These are phyloP conservation scores for Camponotus vicinus DNA, from an alignment of 1,140 invertebrate species.

Conservation along the genomic window DNA sequence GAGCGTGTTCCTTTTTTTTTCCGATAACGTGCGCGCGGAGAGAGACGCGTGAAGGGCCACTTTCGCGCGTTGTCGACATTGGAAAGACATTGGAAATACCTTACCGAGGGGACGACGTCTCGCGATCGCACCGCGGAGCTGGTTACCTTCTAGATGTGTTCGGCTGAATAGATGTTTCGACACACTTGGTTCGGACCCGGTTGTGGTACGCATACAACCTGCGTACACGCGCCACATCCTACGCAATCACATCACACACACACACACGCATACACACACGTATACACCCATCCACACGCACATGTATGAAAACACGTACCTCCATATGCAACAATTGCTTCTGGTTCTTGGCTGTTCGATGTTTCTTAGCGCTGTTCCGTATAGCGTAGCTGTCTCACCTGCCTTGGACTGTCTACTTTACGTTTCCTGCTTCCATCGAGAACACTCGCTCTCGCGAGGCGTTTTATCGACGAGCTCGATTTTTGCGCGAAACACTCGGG, in stretches of 20 bases:
- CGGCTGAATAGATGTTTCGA: slow-evolving; percentile 76
- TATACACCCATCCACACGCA: not conserved
- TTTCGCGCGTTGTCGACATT: not conserved
- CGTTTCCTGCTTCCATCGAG: slow-evolving; percentile 58
- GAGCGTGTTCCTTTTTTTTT: not conserved
- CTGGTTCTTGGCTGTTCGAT: slow-evolving; percentile 77
- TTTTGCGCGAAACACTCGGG: slow-evolving; percentile 14
- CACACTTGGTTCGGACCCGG: slow-evolving; percentile 11
- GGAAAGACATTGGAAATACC: slow-evolving; percentile 16
- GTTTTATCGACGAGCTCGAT: slow-evolving; percentile 28
- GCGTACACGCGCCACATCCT: not conserved
- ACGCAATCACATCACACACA: not conserved
- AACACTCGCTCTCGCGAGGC: slow-evolving; percentile 41
- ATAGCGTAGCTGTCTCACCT: slow-evolving; percentile 76
- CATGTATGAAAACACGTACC: not conserved
- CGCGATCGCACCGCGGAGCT: slow-evolving; percentile 32
- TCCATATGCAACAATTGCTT: slow-evolving; percentile 63
- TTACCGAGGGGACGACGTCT: slow-evolving; percentile 48
- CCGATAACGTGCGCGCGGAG: not conserved
- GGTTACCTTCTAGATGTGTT: slow-evolving; percentile 78
- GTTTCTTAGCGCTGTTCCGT: slow-evolving; percentile 75
- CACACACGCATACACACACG: not conserved
- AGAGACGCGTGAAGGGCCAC: not conserved
- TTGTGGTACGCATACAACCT: not conserved
- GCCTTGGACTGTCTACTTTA: slow-evolving; percentile 73